Evolutionary conservation across 2,888 invertebrate species (phyloP).

Genomic region (Erebia epiphron): DNA sequence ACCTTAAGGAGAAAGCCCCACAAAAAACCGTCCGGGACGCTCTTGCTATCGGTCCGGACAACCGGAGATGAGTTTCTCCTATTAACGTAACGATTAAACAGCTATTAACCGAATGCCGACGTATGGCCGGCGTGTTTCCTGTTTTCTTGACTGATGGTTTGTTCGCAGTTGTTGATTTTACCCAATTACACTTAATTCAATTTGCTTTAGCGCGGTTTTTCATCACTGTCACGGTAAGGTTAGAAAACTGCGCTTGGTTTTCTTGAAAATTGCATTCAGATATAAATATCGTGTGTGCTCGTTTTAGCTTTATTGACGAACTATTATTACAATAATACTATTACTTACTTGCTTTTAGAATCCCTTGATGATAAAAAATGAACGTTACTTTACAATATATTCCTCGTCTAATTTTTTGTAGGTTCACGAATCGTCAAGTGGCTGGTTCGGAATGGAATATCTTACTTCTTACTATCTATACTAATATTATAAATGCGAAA

Average conservation of each 20-base stretch:
- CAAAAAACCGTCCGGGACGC: conserved; percentile 48
- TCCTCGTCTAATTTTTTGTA: too few relatives aligned
- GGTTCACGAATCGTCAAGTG: too few relatives aligned
- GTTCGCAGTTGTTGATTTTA: conserved; percentile 36
- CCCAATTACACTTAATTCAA: conserved; percentile 38
- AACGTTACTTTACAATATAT: too few relatives aligned
- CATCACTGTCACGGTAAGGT: conserved; percentile 22
- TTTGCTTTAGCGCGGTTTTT: conserved; percentile 27
- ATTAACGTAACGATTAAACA: conserved; percentile 70
- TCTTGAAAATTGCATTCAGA: not conserved
- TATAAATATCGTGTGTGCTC: not conserved
- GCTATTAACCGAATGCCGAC: conserved; percentile 68
- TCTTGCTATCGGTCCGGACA: conserved; percentile 40
- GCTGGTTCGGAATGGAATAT: too few relatives aligned
- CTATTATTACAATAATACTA: too few relatives aligned
- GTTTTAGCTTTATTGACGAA: not conserved
- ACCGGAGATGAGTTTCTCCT: conserved; percentile 69
- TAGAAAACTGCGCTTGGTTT: conserved; percentile 15
- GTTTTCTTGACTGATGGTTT: conserved; percentile 49
- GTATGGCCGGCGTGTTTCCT: conserved; percentile 58
- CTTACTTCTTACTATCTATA: too few relatives aligned
- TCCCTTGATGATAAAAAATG: too few relatives aligned
- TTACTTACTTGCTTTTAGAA: too few relatives aligned
- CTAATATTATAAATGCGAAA: too few relatives aligned
- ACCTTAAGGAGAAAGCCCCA: conserved; percentile 47